Conservation (phyloP, 2,797 vertebrate genomes). For the Cercopithecus hamlyni region DNA sequence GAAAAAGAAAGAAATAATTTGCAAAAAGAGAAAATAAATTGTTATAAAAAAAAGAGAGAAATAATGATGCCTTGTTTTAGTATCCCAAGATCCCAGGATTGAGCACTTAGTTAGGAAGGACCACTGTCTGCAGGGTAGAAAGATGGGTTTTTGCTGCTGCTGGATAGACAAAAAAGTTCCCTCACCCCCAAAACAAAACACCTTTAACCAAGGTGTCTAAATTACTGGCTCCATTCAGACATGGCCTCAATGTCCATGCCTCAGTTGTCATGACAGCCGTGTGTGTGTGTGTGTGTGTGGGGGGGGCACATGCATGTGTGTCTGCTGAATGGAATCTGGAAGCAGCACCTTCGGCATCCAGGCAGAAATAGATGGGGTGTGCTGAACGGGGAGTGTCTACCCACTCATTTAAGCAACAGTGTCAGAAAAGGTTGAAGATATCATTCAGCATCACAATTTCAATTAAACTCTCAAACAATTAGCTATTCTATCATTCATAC, state of each 20-base stretch:
- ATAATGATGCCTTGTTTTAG: neutral
- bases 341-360: conserved; percentile 18
- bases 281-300: neutral
- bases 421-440: neutral
- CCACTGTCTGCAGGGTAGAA: neutral
- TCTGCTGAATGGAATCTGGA: neutral
- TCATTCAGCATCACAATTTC: neutral
- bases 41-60: neutral
- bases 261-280: conserved; percentile 16
- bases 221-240: conserved; percentile 38
- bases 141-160: neutral
- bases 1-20: no score
- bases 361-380: conserved; percentile 6
- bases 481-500: neutral
- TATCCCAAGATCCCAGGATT: neutral
- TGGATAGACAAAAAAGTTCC: neutral
- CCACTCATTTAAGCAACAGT: neutral
- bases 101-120: neutral
- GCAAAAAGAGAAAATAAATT: no score
- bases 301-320: no score
- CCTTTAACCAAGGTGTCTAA: neutral
- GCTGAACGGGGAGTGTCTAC: neutral
- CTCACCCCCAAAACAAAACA: neutral
- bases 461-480: neutral
- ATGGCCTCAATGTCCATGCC: neutral